Evolutionary conservation across 2,888 invertebrate species (phyloP), one percentile per base, ranked within the genome.

Genomic region (Anoplius nigerrimus): DNA sequence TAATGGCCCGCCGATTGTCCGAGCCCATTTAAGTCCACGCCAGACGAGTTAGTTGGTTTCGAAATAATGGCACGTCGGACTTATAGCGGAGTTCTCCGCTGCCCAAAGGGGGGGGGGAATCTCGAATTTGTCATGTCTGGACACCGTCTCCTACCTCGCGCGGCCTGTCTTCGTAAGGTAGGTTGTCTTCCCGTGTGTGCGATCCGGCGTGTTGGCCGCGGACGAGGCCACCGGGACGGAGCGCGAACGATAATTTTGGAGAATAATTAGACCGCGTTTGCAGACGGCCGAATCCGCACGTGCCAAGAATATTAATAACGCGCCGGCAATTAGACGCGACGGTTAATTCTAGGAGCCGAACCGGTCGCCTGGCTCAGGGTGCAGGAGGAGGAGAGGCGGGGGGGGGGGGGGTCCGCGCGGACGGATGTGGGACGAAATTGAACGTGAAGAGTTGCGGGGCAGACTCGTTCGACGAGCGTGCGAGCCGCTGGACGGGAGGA

Each of bases 1-100:
- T 78, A 78, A 85, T 82, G 85, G 84, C 77, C 79, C 79, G 71
- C 78, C 81, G 82, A 85, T 83, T 82, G 81, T 83, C 78, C 83
- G 71, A 78, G 74, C 75, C 80, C 79, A 82, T 84, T 82, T 80
- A 73, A 75, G 74, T 78, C 78, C 72, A 60, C 66, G 66, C 76
- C 78, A 78, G 78, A 72, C 78, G 72, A 74, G 78, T 74, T 74
- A 67, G 76, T 73, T 70, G 66, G 78, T 71, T 70, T 72, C 76
- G 78, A 67, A 78, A 78, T 78, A 78, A 78, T 78, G 78, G 71
- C 74, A 65, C 66, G 69, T 51, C 53, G 67, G 63, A 68, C 73
- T 69, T 64, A 56, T 21, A 57, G 51, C 61, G 55, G 62, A 58
- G 66, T 34, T 34, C 34, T 34, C 72, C 53, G 63, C 48, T 18